Conservation (phyloP, 2,113 vertebrate species). For the Dromiciops gliroides region DNA sequence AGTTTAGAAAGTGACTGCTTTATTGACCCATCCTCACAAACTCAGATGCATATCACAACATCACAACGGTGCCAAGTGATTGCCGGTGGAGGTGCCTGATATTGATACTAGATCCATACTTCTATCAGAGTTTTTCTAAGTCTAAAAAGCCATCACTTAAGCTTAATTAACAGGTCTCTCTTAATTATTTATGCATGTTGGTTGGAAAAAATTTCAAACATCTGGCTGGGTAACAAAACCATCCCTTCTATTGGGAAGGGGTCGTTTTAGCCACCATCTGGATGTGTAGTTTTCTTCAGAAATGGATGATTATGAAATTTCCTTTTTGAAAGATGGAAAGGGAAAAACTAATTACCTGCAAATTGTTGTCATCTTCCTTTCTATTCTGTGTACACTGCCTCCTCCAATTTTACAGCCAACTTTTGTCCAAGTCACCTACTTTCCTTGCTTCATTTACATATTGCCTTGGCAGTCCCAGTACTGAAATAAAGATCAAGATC, state of each 20-base stretch:
- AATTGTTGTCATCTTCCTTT: slow-evolving; percentile 3
- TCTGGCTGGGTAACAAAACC: slow-evolving; percentile 73
- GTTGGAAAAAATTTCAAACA: slow-evolving; percentile 79
- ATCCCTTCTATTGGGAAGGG: slow-evolving; percentile 69
- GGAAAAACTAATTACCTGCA: slow-evolving; percentile 60
- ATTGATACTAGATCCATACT: slow-evolving; percentile 52
- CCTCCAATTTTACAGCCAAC: not conserved
- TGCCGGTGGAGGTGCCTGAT: not conserved
- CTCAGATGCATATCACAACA: not conserved
- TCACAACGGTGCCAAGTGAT: not conserved
- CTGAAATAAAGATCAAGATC: not conserved
- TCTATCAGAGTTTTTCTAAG: slow-evolving; percentile 43
- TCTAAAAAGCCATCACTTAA: slow-evolving; percentile 68
- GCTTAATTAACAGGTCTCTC: slow-evolving; percentile 75
- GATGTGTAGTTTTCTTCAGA: slow-evolving; percentile 76
- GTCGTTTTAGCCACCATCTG: slow-evolving; percentile 73
- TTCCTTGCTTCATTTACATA: not conserved
- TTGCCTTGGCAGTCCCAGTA: not conserved
- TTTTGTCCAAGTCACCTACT: not conserved
- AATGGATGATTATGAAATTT: slow-evolving; percentile 72
- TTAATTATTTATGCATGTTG: slow-evolving; percentile 77
- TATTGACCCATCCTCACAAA: not conserved
- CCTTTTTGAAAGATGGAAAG: slow-evolving; percentile 30
- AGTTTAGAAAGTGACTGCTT: slow-evolving; percentile 4
- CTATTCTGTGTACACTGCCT: not conserved